Evolutionary conservation across 2,888 invertebrate species (phyloP).

Genomic region (Drosophila seclusa): DNA sequence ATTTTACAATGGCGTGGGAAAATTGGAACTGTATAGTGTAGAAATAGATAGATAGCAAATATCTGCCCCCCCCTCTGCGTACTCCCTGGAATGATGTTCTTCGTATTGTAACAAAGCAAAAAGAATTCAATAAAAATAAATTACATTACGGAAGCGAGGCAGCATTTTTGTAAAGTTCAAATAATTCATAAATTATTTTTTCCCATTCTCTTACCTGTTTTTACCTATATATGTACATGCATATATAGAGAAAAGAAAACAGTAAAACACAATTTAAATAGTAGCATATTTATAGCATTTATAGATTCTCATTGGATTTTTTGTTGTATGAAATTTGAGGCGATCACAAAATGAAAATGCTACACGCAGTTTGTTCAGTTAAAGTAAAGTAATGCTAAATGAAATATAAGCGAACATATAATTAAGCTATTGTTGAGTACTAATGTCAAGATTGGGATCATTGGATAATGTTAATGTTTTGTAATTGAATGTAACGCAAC

Average conservation of each 20-base stretch:
- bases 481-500: slow-evolving; percentile 17
- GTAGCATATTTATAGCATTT: slow-evolving; percentile 54
- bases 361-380: slow-evolving; percentile 15
- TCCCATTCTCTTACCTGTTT: background rate
- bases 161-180: background rate
- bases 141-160: background rate
- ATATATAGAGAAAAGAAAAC: slow-evolving; percentile 8
- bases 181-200: background rate
- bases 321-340: slow-evolving; percentile 24
- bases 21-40: background rate
- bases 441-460: slow-evolving; percentile 10
- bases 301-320: slow-evolving; percentile 35
- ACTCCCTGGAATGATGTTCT: background rate
- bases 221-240: background rate
- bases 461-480: slow-evolving; percentile 28
- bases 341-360: slow-evolving; percentile 43
- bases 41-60: background rate
- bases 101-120: too few species aligned
- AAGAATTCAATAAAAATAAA: background rate
- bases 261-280: slow-evolving; percentile 8
- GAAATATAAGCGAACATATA: slow-evolving; percentile 15
- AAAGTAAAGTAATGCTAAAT: slow-evolving; percentile 18
- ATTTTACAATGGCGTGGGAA: background rate
- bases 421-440: slow-evolving; percentile 15
- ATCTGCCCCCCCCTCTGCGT: background rate